Base-by-base conservation (phyloP, 2,113 vertebrate species). In the Anseranas semipalmata region DNA sequence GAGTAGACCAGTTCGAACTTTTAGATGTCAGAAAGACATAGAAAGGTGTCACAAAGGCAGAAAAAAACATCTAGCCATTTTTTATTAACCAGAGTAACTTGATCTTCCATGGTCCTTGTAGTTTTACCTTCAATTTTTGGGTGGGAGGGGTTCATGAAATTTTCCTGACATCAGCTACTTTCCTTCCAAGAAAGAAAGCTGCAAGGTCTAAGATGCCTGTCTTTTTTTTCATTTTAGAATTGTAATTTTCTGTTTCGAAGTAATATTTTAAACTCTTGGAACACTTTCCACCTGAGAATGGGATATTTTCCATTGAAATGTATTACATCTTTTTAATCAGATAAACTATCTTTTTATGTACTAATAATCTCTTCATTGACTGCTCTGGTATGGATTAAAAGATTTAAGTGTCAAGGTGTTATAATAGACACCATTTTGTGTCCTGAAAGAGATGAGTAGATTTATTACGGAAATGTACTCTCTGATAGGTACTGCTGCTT, bases 281-380 rank as follows among this genome's bases (percentile, higher is more conserved):
- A 48, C 4, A 12, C 43, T 71, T 73, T 81, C 48, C 90, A 1
- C 20, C 30, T 65, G 18, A 74, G 15, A 89, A 25, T 5, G 45
- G 27, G 30, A 58, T 85, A 37, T 88, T 52, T 92, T 27, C 14
- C 9, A 15, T 63, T 67, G 48, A 91, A 87, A 63, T 59, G 3
- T 76, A 27, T 88, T 79, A 13, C 39, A 50, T 62, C 28, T 87
- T 96, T 86, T 75, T 91, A 93, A 78, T 93, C 45, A 94, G 10
- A 58, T 33, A 67, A 88, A 53, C 16, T 48, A 35, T 78, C 19
- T 32, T 66, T 90, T 45, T 87, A 35, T 28, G 58, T 81, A 67
- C 41, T 90, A 89, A 70, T 89, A 66, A 79, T 71, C 32, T 96
- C 43, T 70, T 78, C 94, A 90, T 83, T 87, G 58, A 92, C 68